Evolutionary conservation across 2,888 invertebrate species (phyloP).

Genomic region (Microplitis manilae): DNA sequence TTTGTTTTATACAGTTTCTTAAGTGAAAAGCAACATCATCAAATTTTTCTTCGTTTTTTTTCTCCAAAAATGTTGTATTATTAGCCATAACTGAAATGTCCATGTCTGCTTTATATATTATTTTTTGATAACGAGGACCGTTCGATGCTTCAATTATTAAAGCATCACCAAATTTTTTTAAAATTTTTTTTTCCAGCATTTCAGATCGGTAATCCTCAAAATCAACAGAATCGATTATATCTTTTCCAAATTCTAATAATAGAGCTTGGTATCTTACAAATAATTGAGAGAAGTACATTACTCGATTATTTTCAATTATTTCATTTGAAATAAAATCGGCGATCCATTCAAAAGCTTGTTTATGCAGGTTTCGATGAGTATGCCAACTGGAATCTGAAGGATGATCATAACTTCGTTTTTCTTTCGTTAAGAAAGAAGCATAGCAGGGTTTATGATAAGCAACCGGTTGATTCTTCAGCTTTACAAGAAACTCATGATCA

Average conservation of each 20-base stretch:
- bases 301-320: conserved; percentile 46
- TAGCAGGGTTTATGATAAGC: conserved; percentile 10
- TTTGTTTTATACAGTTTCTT: conserved; percentile 57
- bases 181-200: conserved; percentile 24
- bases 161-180: conserved; percentile 37
- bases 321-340: background rate
- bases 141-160: conserved; percentile 5
- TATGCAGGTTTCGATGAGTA: conserved; percentile 3
- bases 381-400: conserved; percentile 7
- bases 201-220: conserved; percentile 34
- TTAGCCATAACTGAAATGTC: conserved; percentile 53
- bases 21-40: conserved; percentile 56
- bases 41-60: conserved; percentile 46
- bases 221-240: conserved; percentile 50
- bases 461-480: background rate
- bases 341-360: conserved; percentile 2
- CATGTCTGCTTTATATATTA: conserved; percentile 55
- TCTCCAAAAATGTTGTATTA: conserved; percentile 51
- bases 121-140: conserved; percentile 43
- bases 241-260: conserved; percentile 54
- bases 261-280: conserved; percentile 48
- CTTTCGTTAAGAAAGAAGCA: background rate
- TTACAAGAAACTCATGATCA: background rate
- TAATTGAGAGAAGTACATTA: conserved; percentile 45
- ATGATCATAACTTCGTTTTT: background rate